Evolutionary conservation across 2,888 invertebrate genomes (phyloP).

Genomic region (Aphidoletes aphidimyza): DNA sequence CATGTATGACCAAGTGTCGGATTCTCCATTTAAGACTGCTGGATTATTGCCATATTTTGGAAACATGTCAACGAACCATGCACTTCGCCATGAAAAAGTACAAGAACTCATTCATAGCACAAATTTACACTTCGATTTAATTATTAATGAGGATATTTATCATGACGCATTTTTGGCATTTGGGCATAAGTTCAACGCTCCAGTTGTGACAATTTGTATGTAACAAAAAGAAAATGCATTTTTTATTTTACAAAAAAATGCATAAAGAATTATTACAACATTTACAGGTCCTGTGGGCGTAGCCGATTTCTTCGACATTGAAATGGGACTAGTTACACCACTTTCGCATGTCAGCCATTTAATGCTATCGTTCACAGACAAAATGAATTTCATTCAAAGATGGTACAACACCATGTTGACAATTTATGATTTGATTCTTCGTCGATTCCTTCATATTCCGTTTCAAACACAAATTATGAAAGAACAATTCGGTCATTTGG

Average conservation of each 20-base stretch:
- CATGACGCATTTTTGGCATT: slow-evolving; percentile 66
- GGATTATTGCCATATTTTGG: slow-evolving; percentile 59
- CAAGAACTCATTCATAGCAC: slow-evolving; percentile 63
- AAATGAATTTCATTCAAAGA: slow-evolving; percentile 65
- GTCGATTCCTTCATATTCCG: not conserved
- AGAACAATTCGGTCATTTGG: slow-evolving; percentile 20
- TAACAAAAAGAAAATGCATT: not conserved
- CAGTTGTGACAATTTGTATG: slow-evolving; percentile 63
- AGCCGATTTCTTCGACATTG: slow-evolving; percentile 65
- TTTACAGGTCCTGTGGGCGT: slow-evolving; percentile 63
- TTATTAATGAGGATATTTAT: slow-evolving; percentile 66
- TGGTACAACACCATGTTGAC: slow-evolving; percentile 64
- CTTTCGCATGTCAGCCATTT: slow-evolving; percentile 65
- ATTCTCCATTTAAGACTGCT: too few species aligned
- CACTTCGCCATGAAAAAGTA: slow-evolving; percentile 63
- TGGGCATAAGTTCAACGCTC: slow-evolving; percentile 65
- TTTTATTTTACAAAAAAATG: not conserved
- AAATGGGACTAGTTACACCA: slow-evolving; percentile 65
- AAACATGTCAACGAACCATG: slow-evolving; percentile 62
- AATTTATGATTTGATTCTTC: slow-evolving; percentile 60
- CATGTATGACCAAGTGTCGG: too few species aligned
- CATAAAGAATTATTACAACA: not conserved
- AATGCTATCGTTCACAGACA: slow-evolving; percentile 63
- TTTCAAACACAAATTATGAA: not conserved
- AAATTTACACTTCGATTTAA: slow-evolving; percentile 65